A percentile compares a stretch with the other conserved stretches of the same genome.
Conservation (phyloP, 2,888 invertebrate genomes). For the Melolontha melolontha region DNA sequence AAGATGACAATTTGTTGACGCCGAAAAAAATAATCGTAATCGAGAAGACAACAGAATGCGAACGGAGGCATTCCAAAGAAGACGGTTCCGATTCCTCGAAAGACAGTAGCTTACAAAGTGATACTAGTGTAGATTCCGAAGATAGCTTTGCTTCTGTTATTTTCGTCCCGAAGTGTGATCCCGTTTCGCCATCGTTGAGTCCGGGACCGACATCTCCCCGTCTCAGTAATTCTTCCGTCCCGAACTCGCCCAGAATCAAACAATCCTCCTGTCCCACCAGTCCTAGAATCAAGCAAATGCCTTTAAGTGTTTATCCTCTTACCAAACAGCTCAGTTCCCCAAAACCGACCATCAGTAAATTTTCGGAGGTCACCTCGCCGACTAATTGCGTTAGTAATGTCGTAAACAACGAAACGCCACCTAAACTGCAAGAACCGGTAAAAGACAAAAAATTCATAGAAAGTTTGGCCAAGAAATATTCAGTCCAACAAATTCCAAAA, state of each 20-base stretch:
- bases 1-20: slow-evolving; percentile 55
- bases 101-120: slow-evolving; percentile 91
- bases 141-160: slow-evolving; percentile 95
- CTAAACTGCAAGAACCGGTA: slow-evolving; percentile 39
- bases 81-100: slow-evolving; percentile 91
- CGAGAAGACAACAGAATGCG: slow-evolving; percentile 57
- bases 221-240: slow-evolving; percentile 77
- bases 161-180: slow-evolving; percentile 87
- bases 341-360: slow-evolving; percentile 64
- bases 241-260: slow-evolving; percentile 81
- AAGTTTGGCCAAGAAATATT: slow-evolving; percentile 61
- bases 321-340: slow-evolving; percentile 73
- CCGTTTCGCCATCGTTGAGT: slow-evolving; percentile 73
- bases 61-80: slow-evolving; percentile 82
- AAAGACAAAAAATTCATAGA: slow-evolving; percentile 46
- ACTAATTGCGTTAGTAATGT: slow-evolving; percentile 59
- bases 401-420: slow-evolving; percentile 46
- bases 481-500: slow-evolving; percentile 62
- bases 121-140: slow-evolving; percentile 93
- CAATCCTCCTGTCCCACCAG: slow-evolving; percentile 77
- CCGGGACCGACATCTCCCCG: slow-evolving; percentile 74
- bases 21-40: slow-evolving; percentile 47
- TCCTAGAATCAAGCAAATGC: slow-evolving; percentile 75
- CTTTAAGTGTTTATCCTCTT: slow-evolving; percentile 68
- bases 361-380: slow-evolving; percentile 53